A percentile compares a stretch with the other conserved stretches of the same genome.
Conservation (phyloP, 1,140 invertebrate genomes). For the Hestina assimilis region DNA sequence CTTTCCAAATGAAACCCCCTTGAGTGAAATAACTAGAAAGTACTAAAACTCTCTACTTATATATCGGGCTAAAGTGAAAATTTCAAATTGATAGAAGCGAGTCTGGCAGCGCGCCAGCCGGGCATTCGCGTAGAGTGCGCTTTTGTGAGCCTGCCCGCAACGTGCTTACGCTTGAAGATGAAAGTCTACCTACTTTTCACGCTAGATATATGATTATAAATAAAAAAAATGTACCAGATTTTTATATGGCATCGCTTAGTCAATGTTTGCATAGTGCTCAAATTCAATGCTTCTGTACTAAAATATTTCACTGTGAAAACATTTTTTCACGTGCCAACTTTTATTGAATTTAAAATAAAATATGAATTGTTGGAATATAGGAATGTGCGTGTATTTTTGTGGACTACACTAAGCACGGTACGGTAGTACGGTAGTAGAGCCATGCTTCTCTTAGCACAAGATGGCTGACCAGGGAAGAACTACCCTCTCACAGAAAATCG, state of each 20-base stretch:
- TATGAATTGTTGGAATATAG: no score
- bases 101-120: slow-evolving; percentile 27
- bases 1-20: slow-evolving; percentile 4
- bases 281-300: no score
- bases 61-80: slow-evolving; percentile 29
- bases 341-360: no score
- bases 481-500: no score
- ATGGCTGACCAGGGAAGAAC: no score
- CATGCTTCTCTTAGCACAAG: no score
- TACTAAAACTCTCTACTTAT: slow-evolving; percentile 17
- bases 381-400: no score
- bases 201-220: slow-evolving; percentile 13
- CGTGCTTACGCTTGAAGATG: slow-evolving; percentile 27
- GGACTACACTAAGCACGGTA: no score
- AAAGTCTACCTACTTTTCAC: slow-evolving; percentile 23
- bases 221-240: slow-evolving; percentile 1
- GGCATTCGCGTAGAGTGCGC: slow-evolving; percentile 26
- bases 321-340: no score
- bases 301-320: no score
- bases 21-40: slow-evolving; percentile 14
- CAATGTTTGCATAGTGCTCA: no score
- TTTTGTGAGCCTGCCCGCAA: slow-evolving; percentile 37
- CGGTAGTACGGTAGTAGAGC: no score
- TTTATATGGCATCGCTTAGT: background rate
- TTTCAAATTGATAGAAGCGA: slow-evolving; percentile 38